phyloP scores from a whole-genome alignment of 2,113 vertebrate species.

The Lagopus leucura region DNA sequence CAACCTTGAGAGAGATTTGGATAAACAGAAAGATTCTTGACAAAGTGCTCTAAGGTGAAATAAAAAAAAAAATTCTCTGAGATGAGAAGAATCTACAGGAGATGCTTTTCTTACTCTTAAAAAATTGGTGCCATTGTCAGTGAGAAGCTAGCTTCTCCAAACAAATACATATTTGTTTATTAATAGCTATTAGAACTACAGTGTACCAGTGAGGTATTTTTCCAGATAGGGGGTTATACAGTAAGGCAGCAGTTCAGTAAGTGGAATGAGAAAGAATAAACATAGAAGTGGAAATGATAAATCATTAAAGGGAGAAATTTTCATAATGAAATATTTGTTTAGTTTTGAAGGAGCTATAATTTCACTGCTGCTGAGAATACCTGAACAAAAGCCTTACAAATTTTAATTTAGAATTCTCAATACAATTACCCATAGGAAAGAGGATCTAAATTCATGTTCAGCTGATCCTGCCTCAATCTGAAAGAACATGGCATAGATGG shows the following conservation, averaged over 20 bases:
- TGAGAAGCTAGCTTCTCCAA: neutral
- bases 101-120: neutral
- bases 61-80: neutral
- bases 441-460: neutral
- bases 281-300: neutral
- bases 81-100: neutral
- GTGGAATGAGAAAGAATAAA: neutral
- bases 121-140: neutral
- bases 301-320: neutral
- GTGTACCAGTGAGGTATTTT: neutral
- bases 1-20: neutral
- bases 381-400: neutral
- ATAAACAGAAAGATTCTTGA: neutral
- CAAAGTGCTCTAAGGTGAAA: neutral
- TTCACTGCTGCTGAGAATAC: neutral
- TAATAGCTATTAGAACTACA: neutral
- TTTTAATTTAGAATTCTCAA: neutral
- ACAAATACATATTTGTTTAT: neutral
- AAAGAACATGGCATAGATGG: neutral
- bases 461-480: neutral
- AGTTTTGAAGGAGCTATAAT: neutral
- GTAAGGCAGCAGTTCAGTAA: neutral
- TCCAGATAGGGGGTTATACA: neutral
- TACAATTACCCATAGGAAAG: rapidly evolving
- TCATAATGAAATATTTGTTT: neutral